A percentile compares a stretch with the other conserved stretches of the same genome.
These are phyloP conservation scores for Nymphalis urticae DNA, from an alignment of 2,888 invertebrate genomes.

Conservation along the genomic window DNA sequence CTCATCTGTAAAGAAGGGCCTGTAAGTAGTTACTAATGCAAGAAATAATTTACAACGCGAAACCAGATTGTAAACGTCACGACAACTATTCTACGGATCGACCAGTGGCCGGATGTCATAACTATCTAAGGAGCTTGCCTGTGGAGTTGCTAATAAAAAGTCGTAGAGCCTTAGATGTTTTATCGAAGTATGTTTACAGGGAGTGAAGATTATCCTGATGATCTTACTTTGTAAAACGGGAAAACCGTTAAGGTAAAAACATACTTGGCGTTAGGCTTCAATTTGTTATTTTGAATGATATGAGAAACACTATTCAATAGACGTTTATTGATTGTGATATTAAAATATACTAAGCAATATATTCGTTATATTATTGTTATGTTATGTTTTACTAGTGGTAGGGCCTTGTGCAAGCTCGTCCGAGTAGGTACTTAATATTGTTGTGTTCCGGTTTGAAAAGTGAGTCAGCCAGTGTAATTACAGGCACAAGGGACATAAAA, in stretches of 20 bases:
- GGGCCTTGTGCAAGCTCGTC: too few species aligned
- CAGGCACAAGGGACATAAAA: too few species aligned
- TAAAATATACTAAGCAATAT: too few species aligned
- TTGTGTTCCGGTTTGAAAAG: too few species aligned
- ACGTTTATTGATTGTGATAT: too few species aligned
- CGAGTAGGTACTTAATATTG: too few species aligned
- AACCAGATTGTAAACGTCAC: constrained; percentile 26
- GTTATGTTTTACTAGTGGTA: too few species aligned
- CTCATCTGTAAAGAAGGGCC: constrained; percentile 2
- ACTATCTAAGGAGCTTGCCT: constrained; percentile 27
- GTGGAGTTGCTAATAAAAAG: constrained; percentile 25
- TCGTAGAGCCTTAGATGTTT: constrained; percentile 13
- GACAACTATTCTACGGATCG: constrained; percentile 20
- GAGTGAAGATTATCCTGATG: constrained; percentile 12
- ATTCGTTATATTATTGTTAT: too few species aligned
- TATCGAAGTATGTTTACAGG: not conserved
- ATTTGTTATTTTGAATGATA: too few species aligned
- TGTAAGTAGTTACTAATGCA: constrained; percentile 15
- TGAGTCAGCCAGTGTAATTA: too few species aligned
- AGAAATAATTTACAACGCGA: constrained; percentile 22
- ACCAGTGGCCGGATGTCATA: constrained; percentile 26
- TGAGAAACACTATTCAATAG: too few species aligned
- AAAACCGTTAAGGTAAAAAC: not conserved
- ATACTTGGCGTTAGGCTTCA: too few species aligned
- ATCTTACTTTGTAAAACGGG: constrained; percentile 7